phyloP scores from a whole-genome alignment of 2,888 invertebrate species.

The Gymnocheta viridis region DNA sequence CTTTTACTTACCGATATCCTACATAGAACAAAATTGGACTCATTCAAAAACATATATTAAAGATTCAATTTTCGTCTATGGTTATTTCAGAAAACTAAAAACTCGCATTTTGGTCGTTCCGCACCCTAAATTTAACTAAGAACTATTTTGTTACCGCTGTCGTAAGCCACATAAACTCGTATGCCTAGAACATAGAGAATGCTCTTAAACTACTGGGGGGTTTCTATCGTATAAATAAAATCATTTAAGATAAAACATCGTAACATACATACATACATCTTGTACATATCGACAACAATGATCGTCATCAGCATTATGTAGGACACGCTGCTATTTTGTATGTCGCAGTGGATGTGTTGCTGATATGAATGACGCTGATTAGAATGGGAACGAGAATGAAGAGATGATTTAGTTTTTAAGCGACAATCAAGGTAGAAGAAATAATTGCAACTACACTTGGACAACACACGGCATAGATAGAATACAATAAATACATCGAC shows the following conservation, averaged over 20 bases:
- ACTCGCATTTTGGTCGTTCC: no score
- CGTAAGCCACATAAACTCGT: no score
- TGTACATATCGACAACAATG: constrained; percentile 19
- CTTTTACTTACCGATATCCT: no score
- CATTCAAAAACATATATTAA: no score
- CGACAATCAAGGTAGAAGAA: constrained; percentile 36
- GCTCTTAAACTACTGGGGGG: neutral
- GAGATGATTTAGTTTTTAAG: constrained; percentile 39
- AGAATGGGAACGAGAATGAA: constrained; percentile 34
- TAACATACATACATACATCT: no score
- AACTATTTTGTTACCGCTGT: no score
- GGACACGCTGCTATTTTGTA: neutral
- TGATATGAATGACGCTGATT: constrained; percentile 43
- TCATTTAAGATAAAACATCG: constrained; percentile 38
- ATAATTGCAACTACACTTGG: neutral
- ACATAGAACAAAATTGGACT: no score
- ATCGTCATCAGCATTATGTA: neutral
- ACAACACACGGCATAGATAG: constrained; percentile 11
- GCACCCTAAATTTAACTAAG: no score
- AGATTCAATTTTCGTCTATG: no score
- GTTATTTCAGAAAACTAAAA: no score
- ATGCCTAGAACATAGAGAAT: neutral
- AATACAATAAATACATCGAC: neutral
- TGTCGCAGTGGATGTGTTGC: constrained; percentile 16
- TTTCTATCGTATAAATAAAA: constrained; percentile 43